Base-by-base conservation (phyloP, 2,888 invertebrate species). In the Xylophagus ater region DNA sequence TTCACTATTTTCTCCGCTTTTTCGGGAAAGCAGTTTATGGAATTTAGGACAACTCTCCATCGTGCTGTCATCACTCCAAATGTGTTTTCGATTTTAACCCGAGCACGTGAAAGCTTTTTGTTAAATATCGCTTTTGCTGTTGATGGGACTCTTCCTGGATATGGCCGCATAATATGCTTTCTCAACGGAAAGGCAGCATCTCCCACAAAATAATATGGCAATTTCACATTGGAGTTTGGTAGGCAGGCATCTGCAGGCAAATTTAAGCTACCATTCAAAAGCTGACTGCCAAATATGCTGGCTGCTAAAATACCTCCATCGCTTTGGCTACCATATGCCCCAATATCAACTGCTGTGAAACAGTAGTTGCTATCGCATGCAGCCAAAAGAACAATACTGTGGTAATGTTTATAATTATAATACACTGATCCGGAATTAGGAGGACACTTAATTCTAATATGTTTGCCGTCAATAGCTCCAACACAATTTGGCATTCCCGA, bases 41-140 rank as follows among this genome's bases (percentile, higher is more conserved):
- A 45, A 25, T 43, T 45, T 37, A 43, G 44, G 10, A 52, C 43
- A n/a, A 52, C 40, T 33, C 48, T 40, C 47, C 47, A 51, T 30
- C 49, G 43, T 10, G 45, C 39, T 9, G 43, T 41, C 18, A 52
- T 20, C 31, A 53, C 48, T n/a, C 50, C 53, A 45, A 53, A 53
- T 3, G 50, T 40, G 40, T 53, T 54, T 46, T 53, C 50, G 26
- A 50, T 50, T 2, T 37, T 21, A 35, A 43, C 36, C 4, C 52
- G 30, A 10, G 52, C 49, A 23, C 50, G 31, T 7, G 47, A 49
- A 10, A 52, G 19, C 31, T 48, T 29, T 39, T 49, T 49, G 44
- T 53, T 53, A 31, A 52, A 53, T 19, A 50, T 46, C 26, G 36
- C 38, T 41, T 52, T 43, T 8, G 20, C 34, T 13, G 18, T 6